Base-by-base conservation (phyloP, 2,888 invertebrate species). In the Drosophila maculinotata region DNA sequence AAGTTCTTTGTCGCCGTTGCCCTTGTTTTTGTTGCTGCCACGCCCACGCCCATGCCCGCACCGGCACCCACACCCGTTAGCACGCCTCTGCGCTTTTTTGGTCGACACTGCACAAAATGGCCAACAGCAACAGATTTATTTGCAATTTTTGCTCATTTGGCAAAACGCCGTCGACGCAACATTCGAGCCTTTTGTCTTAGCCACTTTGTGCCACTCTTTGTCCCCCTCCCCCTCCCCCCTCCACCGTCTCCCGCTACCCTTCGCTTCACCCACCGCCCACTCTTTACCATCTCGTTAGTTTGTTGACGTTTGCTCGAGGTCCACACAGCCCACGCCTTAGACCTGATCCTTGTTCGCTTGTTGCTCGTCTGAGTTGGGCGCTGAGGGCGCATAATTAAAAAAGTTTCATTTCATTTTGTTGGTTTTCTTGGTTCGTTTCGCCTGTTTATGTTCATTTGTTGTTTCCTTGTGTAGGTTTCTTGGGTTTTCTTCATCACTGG, bases 391-490 rank as follows among this genome's bases (percentile, higher is more conserved):
- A 89, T 90, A 90, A 90, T 90, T 90, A 90, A 90, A 90, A 90
- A 90, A 90, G 89, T 90, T 90, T 90, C 88, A 90, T 89, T 90
- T 89, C 85, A 90, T 89, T 89, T 90, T 88, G 88, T 90, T 87
- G 89, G 89, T 88, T 90, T 89, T 89, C 90, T 89, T 87, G 89
- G 89, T 89, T 89, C 89, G 89, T 87, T 89, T 86, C 88, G 83
- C 75, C 79, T 82, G 78, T 79, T 84, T 79, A 78, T 79, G 78
- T 81, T 80, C 69, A 83, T 88, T 89, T 83, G 79, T 87, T 73
- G 79, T 87, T 73, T 82, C 77, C 82, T 86, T 78, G 80, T 79
- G 76, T 73, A 68, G 78, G 68, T 83, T 76, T 77, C 69, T 76
- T 69, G 71, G 76, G 79, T 72, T 81, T 70, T 51, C 57, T 41